Evolutionary conservation across 2,113 vertebrate genomes (phyloP).

Genomic region (Himantopus leucocephalus): DNA sequence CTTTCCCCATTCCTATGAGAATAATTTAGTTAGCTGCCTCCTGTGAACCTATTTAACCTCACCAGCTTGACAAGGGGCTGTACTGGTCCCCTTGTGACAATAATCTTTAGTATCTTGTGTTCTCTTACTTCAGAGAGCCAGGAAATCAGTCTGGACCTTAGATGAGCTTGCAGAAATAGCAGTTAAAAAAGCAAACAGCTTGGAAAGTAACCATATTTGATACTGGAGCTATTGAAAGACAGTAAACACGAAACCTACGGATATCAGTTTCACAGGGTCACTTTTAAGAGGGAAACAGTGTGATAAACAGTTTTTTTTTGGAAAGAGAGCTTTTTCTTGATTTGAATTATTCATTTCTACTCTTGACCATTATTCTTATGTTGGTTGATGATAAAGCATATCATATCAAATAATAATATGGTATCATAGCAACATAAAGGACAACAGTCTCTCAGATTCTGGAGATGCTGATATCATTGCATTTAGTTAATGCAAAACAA

Average conservation of each 20-base stretch:
- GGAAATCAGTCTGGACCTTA: not conserved
- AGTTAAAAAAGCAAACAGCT: not conserved
- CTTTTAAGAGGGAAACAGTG: conserved; percentile 4
- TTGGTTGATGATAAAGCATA: not conserved
- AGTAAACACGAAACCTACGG: not conserved
- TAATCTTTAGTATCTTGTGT: not conserved
- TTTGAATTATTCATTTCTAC: conserved; percentile 23
- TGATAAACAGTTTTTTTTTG: conserved; percentile 14
- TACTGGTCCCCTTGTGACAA: not conserved
- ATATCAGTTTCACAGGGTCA: not conserved
- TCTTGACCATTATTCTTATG: conserved; percentile 25
- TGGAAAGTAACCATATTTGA: not conserved
- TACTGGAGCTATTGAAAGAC: not conserved
- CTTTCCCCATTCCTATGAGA: not conserved
- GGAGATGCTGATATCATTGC: not conserved
- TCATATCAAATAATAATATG: conserved; percentile 10
- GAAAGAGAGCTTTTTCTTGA: not conserved
- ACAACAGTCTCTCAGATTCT: not conserved
- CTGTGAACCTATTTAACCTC: not conserved
- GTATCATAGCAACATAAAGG: conserved; percentile 38
- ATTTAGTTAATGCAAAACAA: conserved; percentile 6
- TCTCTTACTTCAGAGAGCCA: not conserved
- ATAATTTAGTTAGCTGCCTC: not conserved
- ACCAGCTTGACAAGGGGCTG: not conserved
- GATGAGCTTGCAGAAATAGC: not conserved